Percentiles rank a stretch among this genome's conserved stretches.
Evolutionary conservation across 2,797 vertebrate species (phyloP).

Genomic region (Botia kubotai): DNA sequence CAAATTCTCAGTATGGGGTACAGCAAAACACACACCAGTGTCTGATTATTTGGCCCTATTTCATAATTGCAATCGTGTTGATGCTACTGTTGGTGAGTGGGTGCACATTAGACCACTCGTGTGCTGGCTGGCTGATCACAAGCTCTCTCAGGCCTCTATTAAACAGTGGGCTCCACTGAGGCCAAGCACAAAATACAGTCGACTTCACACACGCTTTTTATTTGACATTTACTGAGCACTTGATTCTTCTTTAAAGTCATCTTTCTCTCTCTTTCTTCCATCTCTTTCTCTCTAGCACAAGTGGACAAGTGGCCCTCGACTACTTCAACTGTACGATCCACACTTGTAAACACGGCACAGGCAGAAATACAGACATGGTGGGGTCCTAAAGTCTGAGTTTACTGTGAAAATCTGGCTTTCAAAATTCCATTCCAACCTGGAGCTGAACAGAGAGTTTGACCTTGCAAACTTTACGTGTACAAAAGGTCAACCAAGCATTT

Average conservation of each 20-base stretch:
- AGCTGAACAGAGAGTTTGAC: no score
- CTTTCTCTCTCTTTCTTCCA: background rate
- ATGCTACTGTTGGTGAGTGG: conserved; percentile 29
- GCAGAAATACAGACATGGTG: background rate
- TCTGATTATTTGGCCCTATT: conserved; percentile 13
- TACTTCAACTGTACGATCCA: background rate
- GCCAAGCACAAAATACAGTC: conserved; percentile 13
- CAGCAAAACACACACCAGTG: conserved; percentile 33
- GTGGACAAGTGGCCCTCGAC: conserved; percentile 19
- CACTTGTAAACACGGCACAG: background rate
- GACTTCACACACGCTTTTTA: conserved; percentile 39
- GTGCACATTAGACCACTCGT: conserved; percentile 35
- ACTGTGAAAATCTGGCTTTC: no score
- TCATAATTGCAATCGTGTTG: conserved; percentile 33
- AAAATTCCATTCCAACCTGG: no score
- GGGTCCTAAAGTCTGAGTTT: background rate
- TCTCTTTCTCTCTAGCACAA: conserved; percentile 1
- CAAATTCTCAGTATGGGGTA: conserved; percentile 34
- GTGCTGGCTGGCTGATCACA: conserved; percentile 33
- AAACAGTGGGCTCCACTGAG: conserved; percentile 27
- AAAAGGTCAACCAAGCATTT: no score
- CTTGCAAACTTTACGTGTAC: no score
- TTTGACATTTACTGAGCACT: conserved; percentile 42
- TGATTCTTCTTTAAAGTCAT: background rate
- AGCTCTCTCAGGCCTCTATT: conserved; percentile 34